These are phyloP conservation scores for Lepidocyrtoides sp. DNA, from an alignment of 2,888 invertebrate genomes.

Conservation along the genomic window DNA sequence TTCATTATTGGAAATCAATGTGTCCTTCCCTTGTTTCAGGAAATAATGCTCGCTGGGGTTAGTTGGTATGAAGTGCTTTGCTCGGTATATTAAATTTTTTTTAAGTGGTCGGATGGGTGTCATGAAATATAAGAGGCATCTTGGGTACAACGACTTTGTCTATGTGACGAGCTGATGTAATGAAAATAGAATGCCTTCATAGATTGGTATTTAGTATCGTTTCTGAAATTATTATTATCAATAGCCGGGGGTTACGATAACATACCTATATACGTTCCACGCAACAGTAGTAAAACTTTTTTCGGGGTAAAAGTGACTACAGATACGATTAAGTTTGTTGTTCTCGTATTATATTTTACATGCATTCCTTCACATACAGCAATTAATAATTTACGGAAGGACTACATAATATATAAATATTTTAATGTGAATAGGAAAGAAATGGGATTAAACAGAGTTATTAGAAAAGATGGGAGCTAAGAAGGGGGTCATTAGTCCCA, in stretches of 20 bases:
- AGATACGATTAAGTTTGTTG: too few relatives aligned
- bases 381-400: too few relatives aligned
- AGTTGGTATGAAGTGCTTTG: not conserved
- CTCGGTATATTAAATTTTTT: conserved; percentile 41
- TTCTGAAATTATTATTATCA: too few relatives aligned
- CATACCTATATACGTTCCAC: too few relatives aligned
- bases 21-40: conserved; percentile 27
- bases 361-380: too few relatives aligned
- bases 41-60: not conserved
- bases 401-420: too few relatives aligned
- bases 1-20: conserved; percentile 78
- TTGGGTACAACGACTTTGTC: not conserved
- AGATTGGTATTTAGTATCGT: too few relatives aligned
- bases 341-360: too few relatives aligned
- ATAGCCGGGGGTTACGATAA: not conserved
- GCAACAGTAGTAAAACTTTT: not conserved
- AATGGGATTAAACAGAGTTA: not conserved
- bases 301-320: too few relatives aligned
- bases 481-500: conserved; percentile 77
- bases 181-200: not conserved
- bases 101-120: conserved; percentile 28
- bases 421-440: not conserved
- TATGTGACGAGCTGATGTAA: not conserved
- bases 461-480: not conserved
- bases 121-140: conserved; percentile 17